Percentiles rank a stretch among this genome's conserved stretches.
Evolutionary conservation across 1,140 invertebrate species (phyloP).

Genomic region (Ceratina japonica): DNA sequence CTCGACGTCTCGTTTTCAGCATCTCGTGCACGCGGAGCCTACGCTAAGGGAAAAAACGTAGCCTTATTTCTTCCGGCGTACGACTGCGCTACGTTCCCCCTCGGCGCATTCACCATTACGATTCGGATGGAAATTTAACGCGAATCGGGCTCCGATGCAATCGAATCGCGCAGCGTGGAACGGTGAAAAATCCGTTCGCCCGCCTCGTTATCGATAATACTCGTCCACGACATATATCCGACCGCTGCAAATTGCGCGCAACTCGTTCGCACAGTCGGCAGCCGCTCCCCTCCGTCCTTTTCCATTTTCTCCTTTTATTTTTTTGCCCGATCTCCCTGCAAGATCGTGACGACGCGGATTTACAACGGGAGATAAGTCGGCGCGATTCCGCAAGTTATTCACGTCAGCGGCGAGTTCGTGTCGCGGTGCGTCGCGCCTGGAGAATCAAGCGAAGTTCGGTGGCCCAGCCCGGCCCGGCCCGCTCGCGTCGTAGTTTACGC

Average conservation of each 20-base stretch:
- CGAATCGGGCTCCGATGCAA: too few species aligned
- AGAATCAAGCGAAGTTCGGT: slow-evolving; percentile 50
- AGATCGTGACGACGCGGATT: slow-evolving; percentile 48
- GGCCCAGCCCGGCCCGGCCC: slow-evolving; percentile 10
- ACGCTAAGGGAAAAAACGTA: too few species aligned
- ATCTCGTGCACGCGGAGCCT: too few species aligned
- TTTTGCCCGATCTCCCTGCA: slow-evolving; percentile 19
- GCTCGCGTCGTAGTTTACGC: slow-evolving; percentile 29
- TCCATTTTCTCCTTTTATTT: slow-evolving; percentile 22
- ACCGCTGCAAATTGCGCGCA: slow-evolving; percentile 3
- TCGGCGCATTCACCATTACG: neutral
- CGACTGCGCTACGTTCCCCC: too few species aligned
- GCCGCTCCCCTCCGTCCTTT: neutral
- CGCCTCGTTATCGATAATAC: slow-evolving; percentile 38
- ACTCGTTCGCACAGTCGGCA: neutral
- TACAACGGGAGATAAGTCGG: slow-evolving; percentile 53
- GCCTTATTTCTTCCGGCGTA: too few species aligned
- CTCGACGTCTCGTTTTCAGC: too few species aligned
- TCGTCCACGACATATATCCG: neutral
- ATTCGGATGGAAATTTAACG: slow-evolving; percentile 31
- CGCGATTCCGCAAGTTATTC: slow-evolving; percentile 53
- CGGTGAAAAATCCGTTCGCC: neutral
- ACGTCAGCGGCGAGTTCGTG: slow-evolving; percentile 38
- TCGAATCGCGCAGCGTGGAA: neutral
- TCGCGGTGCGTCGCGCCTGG: neutral